Evolutionary conservation across 2,888 invertebrate species (phyloP), one percentile per base, ranked within the genome.

Genomic region (Mesopsocus fuscifrons): DNA sequence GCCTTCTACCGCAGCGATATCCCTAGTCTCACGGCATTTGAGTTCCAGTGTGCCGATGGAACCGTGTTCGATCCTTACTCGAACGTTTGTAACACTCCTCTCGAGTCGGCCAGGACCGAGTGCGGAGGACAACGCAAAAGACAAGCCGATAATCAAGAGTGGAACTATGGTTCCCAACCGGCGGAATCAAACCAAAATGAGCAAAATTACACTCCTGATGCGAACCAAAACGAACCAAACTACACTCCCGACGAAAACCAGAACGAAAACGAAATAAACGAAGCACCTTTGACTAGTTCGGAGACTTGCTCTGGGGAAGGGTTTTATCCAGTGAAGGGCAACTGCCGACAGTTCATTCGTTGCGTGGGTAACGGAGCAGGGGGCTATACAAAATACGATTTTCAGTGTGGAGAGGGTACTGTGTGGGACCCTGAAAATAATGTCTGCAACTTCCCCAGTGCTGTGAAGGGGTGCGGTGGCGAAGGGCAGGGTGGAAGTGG

Each of bases 31-130:
- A 70, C 68, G 5, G 65, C 72, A 11, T 75, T 71, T 46, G 64
- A 65, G 64, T 80, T 81, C 57, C 70, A 74, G 57, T 85, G 85
- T 55, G 77, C 73, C 15, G 70, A 72, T 30, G 80, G 78, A 11
- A 80, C 82, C 2, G 73, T 83, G 20, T 85, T 76, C 55, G 79
- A 83, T 54, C 69, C 72, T 31, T 65, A 69, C 20, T 66, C 67
- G 26, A 69, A 68, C 53, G 65, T 74, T 45, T 85, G 84, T 55
- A 77, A 79, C 52, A 72, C 77, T 57, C 74, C 82, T 2, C 63
- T 65, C 51, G 71, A 69, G 49, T 77, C 78, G 35, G 75, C 69
- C 44, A 68, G 83, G 48, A 58, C 65, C 30, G 76, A 79, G 60
- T 84, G 84, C 59, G 67, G 65, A 20, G 41, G 35, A 20, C 34